Conservation (phyloP, 2,888 invertebrate species). For the Alviniconcha strummeri region DNA sequence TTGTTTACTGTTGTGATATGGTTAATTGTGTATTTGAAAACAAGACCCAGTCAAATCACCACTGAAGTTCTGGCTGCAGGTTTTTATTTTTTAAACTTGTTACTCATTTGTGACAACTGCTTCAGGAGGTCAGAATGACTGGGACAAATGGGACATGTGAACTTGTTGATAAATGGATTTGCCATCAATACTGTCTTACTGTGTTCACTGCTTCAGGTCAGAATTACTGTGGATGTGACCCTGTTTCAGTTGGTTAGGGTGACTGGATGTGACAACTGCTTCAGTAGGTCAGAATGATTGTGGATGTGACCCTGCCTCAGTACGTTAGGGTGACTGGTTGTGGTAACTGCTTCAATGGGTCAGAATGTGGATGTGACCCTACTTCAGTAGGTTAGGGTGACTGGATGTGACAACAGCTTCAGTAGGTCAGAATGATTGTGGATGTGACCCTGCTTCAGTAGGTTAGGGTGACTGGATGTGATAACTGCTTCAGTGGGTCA, state of each 20-base stretch:
- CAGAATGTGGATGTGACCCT: background rate
- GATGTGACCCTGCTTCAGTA: slow-evolving; percentile 49
- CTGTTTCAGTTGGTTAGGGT: slow-evolving; percentile 80
- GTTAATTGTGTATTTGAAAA: too few species aligned
- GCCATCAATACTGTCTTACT: too few species aligned
- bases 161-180: too few species aligned
- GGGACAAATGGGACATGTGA: too few species aligned
- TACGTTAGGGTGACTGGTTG: background rate
- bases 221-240: background rate
- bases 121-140: background rate
- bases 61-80: background rate
- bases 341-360: background rate
- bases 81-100: background rate
- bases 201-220: too few species aligned
- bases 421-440: background rate
- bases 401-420: background rate
- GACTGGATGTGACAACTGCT: slow-evolving; percentile 82
- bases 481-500: too few species aligned
- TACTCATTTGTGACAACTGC: background rate
- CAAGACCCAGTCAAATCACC: too few species aligned
- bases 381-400: background rate
- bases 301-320: background rate
- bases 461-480: background rate
- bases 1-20: background rate
- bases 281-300: slow-evolving; percentile 85